Percentiles rank a stretch among this genome's conserved stretches.
Evolutionary conservation across 2,797 vertebrate species (phyloP).

Genomic region (Ispidina picta): DNA sequence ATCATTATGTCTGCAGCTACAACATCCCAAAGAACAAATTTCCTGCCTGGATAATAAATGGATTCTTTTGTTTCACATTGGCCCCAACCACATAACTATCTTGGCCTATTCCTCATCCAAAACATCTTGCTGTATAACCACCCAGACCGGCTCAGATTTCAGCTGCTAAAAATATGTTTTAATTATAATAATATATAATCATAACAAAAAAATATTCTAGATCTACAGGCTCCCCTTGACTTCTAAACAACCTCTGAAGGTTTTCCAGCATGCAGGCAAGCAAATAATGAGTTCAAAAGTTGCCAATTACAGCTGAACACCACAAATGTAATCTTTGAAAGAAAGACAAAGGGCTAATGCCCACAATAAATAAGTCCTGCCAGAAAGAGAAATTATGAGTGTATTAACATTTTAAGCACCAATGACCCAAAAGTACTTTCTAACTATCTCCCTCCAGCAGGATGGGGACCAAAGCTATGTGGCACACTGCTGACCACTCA

Average conservation of each 20-base stretch:
- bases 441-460: neutral
- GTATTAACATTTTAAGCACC: neutral
- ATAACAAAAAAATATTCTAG: neutral
- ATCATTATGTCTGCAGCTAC: slow-evolving; percentile 82
- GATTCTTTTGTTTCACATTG: slow-evolving; percentile 79
- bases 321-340: neutral
- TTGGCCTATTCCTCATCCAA: slow-evolving; percentile 75
- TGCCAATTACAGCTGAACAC: slow-evolving; percentile 1
- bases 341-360: neutral
- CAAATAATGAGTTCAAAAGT: slow-evolving; percentile 26
- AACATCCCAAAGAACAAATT: slow-evolving; percentile 82
- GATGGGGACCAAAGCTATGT: accelerated
- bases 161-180: slow-evolving; percentile 71
- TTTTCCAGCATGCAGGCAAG: neutral
- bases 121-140: slow-evolving; percentile 75
- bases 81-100: slow-evolving; percentile 69
- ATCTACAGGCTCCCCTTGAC: neutral
- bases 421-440: neutral
- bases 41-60: slow-evolving; percentile 85
- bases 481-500: neutral
- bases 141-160: slow-evolving; percentile 72
- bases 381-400: neutral
- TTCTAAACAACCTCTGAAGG: slow-evolving; percentile 38
- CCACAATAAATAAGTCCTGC: neutral
- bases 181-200: slow-evolving; percentile 50